These are phyloP conservation scores for Palloptera scutellata DNA, from an alignment of 2,888 invertebrate species.

Conservation along the genomic window DNA sequence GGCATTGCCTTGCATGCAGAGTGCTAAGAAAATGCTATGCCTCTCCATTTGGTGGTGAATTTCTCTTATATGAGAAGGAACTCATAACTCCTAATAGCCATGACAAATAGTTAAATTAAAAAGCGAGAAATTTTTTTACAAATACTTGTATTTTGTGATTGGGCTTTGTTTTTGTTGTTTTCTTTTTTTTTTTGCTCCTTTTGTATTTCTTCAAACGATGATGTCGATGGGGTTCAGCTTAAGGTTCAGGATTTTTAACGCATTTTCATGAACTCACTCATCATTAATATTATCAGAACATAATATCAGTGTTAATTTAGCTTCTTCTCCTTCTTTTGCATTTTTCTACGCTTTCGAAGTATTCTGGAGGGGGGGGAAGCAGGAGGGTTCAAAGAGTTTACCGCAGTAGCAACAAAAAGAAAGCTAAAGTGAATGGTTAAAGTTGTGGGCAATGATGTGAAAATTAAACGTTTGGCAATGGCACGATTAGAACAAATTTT, in stretches of 20 bases:
- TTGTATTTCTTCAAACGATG: neutral
- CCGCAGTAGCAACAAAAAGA: no score
- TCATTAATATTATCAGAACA: slow-evolving; percentile 52
- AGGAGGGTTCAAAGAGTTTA: no score
- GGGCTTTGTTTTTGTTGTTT: slow-evolving; percentile 1
- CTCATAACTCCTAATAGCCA: slow-evolving; percentile 42
- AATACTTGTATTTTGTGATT: no score
- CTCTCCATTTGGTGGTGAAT: neutral
- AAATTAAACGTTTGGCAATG: slow-evolving; percentile 24
- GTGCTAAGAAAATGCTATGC: no score
- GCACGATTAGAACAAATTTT: neutral
- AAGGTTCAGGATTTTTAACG: neutral
- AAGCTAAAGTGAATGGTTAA: neutral
- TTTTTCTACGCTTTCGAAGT: neutral
- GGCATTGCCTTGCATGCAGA: no score
- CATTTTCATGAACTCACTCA: slow-evolving; percentile 40
- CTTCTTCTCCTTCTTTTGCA: slow-evolving; percentile 26
- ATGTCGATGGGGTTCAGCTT: neutral
- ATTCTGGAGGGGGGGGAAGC: no score
- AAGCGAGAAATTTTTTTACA: slow-evolving; percentile 29
- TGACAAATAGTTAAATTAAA: slow-evolving; percentile 54
- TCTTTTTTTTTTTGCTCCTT: neutral
- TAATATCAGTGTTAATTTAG: slow-evolving; percentile 48
- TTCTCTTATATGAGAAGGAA: neutral
- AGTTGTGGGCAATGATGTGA: slow-evolving; percentile 21